phyloP scores from a whole-genome alignment of 2,797 vertebrate species.

The Bovichtus diacanthus region DNA sequence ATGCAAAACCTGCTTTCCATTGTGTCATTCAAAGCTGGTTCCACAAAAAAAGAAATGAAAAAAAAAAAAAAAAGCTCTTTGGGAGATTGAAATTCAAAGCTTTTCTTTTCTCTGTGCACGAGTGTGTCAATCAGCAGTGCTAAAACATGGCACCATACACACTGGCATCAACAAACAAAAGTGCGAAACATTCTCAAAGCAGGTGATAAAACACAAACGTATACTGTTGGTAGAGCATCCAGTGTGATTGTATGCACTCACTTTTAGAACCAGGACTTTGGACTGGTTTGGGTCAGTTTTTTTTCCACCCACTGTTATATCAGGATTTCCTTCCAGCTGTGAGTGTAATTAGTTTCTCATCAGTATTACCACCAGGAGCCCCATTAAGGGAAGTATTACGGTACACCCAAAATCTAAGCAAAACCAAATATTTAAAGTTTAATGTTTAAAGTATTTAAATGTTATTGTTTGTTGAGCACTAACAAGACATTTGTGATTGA shows the following conservation, averaged over 20 bases:
- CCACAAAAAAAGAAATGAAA: slow-evolving; percentile 12
- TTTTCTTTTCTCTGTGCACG: neutral
- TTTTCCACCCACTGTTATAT: slow-evolving; percentile 58
- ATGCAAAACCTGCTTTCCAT: slow-evolving; percentile 62
- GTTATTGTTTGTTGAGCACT: slow-evolving; percentile 1
- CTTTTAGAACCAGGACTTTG: neutral
- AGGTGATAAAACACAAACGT: neutral
- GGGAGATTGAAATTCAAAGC: slow-evolving; percentile 21
- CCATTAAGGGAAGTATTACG: slow-evolving; percentile 65
- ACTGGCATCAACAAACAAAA: neutral
- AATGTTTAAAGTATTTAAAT: no score
- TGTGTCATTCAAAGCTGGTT: slow-evolving; percentile 48
- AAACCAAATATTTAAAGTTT: slow-evolving; percentile 47
- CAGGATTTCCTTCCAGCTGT: slow-evolving; percentile 79
- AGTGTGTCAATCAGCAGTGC: slow-evolving; percentile 16
- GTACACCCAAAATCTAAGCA: slow-evolving; percentile 48
- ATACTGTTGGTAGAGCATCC: neutral
- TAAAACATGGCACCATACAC: neutral
- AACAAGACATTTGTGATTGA: neutral
- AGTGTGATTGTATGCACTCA: neutral
- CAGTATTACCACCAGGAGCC: slow-evolving; percentile 71
- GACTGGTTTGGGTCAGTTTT: slow-evolving; percentile 33
- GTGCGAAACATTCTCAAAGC: neutral
- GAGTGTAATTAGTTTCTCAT: slow-evolving; percentile 82
- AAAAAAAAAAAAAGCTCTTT: slow-evolving; percentile 11